Evolutionary conservation across 2,797 vertebrate genomes (phyloP).

Genomic region (Phaenicophaeus curvirostris): DNA sequence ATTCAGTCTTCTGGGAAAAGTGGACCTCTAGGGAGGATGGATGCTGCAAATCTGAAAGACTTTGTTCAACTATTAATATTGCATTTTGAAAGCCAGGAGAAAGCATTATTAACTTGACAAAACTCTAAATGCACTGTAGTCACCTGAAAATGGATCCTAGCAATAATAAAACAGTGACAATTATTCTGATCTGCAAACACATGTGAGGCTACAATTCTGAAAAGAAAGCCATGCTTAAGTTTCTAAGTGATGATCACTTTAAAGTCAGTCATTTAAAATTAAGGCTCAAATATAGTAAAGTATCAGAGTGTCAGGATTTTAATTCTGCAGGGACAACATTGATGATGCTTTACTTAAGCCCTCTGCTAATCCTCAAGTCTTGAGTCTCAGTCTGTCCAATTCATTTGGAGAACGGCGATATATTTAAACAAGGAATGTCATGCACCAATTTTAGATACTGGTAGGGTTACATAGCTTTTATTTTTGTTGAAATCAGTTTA

Average conservation of each 20-base stretch:
- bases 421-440: constrained; percentile 24
- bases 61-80: neutral
- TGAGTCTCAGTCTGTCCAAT: constrained; percentile 44
- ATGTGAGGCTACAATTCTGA: neutral
- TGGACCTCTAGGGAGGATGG: neutral
- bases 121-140: neutral
- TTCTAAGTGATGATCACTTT: neutral
- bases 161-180: neutral
- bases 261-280: constrained; percentile 23
- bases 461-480: neutral
- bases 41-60: neutral
- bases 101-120: neutral
- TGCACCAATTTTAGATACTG: neutral
- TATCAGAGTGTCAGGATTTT: constrained; percentile 33
- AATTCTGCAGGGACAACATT: constrained; percentile 48
- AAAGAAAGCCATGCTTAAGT: neutral
- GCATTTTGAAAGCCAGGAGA: neutral
- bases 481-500: constrained; percentile 7
- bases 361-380: constrained; percentile 46
- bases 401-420: neutral
- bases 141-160: neutral
- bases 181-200: neutral
- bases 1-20: neutral
- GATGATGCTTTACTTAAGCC: constrained; percentile 61
- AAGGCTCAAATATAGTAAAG: constrained; percentile 21